These are phyloP conservation scores for Tonatia bakeri DNA, from an alignment of 2,113 vertebrate genomes.

Conservation along the genomic window DNA sequence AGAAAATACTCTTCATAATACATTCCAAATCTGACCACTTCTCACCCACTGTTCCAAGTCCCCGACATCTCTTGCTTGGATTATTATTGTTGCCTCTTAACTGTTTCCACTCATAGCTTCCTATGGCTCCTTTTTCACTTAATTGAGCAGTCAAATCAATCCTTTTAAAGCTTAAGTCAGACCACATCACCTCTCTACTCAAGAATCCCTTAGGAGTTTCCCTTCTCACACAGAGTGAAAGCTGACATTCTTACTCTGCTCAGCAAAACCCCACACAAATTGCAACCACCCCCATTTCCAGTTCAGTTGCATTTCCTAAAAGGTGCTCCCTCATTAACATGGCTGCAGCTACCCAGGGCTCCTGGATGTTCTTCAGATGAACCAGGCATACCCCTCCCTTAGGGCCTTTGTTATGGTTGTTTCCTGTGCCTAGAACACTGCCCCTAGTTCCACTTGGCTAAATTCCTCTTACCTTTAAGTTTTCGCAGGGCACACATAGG, in stretches of 20 bases:
- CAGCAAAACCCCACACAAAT: background rate
- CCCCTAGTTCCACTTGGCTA: background rate
- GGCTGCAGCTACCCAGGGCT: background rate
- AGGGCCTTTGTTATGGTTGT: too few species aligned
- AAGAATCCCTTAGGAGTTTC: background rate
- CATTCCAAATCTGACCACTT: background rate
- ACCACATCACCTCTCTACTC: background rate
- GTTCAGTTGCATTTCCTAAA: background rate
- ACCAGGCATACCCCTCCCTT: background rate
- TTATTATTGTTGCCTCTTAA: background rate
- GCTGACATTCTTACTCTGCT: background rate
- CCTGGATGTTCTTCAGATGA: background rate
- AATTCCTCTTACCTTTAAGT: background rate
- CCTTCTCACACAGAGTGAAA: background rate
- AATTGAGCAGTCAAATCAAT: background rate
- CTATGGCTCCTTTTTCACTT: background rate
- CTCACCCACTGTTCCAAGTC: background rate
- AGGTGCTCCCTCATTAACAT: background rate
- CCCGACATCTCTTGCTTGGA: background rate
- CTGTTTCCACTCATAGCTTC: background rate
- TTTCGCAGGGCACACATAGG: fast-evolving
- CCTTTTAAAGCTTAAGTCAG: background rate
- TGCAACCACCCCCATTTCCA: too few species aligned
- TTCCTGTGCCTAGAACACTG: background rate
- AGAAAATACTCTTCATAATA: background rate